phyloP scores from a whole-genome alignment of 2,113 vertebrate genomes.

The Caranx melampygus region DNA sequence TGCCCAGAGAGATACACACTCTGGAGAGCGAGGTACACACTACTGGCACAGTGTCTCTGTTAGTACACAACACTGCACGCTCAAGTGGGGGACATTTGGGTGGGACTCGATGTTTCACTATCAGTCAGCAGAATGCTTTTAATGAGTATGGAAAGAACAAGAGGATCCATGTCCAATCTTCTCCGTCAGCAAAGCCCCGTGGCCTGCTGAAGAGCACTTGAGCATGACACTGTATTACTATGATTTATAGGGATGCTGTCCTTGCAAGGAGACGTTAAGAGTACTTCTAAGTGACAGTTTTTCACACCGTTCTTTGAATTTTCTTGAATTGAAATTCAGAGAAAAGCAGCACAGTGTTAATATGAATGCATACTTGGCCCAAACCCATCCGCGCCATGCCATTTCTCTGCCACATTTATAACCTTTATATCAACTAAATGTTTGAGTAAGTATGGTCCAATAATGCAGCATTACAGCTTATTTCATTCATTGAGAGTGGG shows the following conservation, averaged over 20 bases:
- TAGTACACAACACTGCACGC: constrained; percentile 9
- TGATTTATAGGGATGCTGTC: constrained; percentile 10
- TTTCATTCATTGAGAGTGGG: background rate
- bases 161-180: constrained; percentile 44
- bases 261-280: constrained; percentile 8
- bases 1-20: constrained; percentile 95
- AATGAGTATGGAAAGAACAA: constrained; percentile 56
- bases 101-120: constrained; percentile 23
- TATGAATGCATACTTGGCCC: too few relatives aligned
- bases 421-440: background rate
- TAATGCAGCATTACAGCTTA: background rate
- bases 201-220: constrained; percentile 35
- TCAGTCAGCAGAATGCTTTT: constrained; percentile 56
- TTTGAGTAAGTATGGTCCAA: background rate
- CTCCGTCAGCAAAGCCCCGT: constrained; percentile 43
- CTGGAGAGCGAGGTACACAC: constrained; percentile 94
- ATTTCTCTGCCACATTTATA: background rate
- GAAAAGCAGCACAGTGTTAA: background rate
- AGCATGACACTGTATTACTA: constrained; percentile 19
- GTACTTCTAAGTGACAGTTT: background rate
- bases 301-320: background rate
- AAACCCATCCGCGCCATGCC: background rate
- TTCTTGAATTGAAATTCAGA: background rate
- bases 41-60: constrained; percentile 31
- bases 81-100: constrained; percentile 13